A percentile compares a stretch with the other conserved stretches of the same genome.
These are phyloP conservation scores for Ophioninae sp. DNA, from an alignment of 2,888 invertebrate species.

Conservation along the genomic window DNA sequence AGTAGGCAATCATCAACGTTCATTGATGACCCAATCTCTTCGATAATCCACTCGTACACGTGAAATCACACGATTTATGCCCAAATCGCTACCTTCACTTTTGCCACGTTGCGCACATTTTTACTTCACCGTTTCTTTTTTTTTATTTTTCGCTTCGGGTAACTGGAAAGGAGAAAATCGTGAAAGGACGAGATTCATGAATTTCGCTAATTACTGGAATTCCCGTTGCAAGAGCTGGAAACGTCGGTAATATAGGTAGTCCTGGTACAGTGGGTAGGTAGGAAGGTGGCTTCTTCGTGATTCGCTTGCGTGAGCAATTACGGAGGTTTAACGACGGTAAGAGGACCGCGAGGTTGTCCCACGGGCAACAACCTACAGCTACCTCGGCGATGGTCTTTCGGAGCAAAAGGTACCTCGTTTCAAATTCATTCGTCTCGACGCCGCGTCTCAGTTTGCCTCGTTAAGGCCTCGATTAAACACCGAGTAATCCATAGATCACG, in stretches of 20 bases:
- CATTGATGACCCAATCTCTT: background rate
- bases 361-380: constrained; percentile 8
- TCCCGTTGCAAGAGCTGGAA: constrained; percentile 21
- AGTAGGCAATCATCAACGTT: background rate
- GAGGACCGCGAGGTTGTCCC: background rate
- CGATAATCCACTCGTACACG: background rate
- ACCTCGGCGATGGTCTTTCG: constrained; percentile 8
- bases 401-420: constrained; percentile 17
- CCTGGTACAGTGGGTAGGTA: background rate
- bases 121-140: background rate
- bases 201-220: constrained; percentile 40
- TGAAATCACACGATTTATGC: background rate
- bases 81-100: background rate
- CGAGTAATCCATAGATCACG: constrained; percentile 22
- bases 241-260: constrained; percentile 42
- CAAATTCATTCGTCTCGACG: constrained; percentile 45
- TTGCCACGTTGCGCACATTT: too few relatives aligned
- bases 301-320: constrained; percentile 53
- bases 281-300: constrained; percentile 20
- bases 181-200: background rate
- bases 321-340: constrained; percentile 47
- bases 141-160: constrained; percentile 7
- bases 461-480: constrained; percentile 46
- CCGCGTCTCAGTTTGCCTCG: constrained; percentile 7
- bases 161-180: background rate